Evolutionary conservation across 2,797 vertebrate species (phyloP), one percentile per base, ranked within the genome.

Genomic region (Myotis pilosus): DNA sequence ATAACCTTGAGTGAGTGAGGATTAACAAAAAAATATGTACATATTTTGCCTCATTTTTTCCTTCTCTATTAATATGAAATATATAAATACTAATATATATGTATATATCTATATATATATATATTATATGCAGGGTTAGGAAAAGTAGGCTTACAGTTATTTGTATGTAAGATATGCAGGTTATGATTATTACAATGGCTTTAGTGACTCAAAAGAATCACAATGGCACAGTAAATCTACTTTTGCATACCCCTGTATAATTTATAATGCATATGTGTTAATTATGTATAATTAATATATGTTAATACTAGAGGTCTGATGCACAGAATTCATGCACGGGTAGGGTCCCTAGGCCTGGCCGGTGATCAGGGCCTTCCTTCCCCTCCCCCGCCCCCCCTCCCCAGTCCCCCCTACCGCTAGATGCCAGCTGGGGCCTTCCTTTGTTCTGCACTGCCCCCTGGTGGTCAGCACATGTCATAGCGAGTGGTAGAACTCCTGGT

Each of bases 1-100:
- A 62, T 62, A 30, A 62, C 12, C 60, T 30, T 62, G 60, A 62
- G 60, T 62, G 60, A 62, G 60, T 62, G 60, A 62, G 28, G 28
- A 62, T 62, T 62, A 60, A 60, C 23, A 57, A 25, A 57, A 25
- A 25, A 10, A 60, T 13, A 60, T 25, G 68, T 9, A 86, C 7
- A 72, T 36, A 68, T 12, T 81, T 91, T 81, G 4, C 17, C 33
- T 89, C 47, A 66, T 86, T 95, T 9, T 30, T 81, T 91, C 8
- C 41, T 66, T 89, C 33, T 76, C 11, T 28, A 19, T 30, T 66
- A 9, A 72, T 78, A 68, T 41, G 20, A 87, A 69, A 86, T 83
- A 55, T 38, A 88, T 55, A 71, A 36, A 53, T 49, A 2, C 13
- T 44, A 4, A 71, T 16, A 74, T 71, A 38, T 51, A 38, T 17